A percentile compares a stretch with the other conserved stretches of the same genome.
These are phyloP conservation scores for Trissonchulus sp. DNA, from an alignment of 2,888 invertebrate species.

Conservation along the genomic window DNA sequence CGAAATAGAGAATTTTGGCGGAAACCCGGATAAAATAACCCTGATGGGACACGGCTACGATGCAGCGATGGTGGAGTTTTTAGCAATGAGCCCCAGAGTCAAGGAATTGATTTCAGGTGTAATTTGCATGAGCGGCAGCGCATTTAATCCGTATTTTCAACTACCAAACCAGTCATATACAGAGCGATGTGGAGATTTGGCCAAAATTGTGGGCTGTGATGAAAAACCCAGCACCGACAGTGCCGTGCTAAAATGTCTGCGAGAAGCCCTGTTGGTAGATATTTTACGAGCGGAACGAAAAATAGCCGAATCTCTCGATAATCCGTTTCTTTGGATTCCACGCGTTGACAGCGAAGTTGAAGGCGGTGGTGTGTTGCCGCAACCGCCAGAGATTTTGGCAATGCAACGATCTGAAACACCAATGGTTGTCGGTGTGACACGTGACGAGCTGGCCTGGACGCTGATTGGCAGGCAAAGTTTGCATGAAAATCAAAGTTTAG, in stretches of 20 bases:
- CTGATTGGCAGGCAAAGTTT: not conserved
- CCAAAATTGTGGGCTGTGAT: not conserved
- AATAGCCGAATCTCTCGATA: not conserved
- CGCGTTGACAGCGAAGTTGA: not conserved
- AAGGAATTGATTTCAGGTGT: not conserved
- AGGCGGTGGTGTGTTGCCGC: not conserved
- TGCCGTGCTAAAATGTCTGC: not conserved
- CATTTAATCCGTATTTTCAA: not conserved
- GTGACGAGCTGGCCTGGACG: not conserved
- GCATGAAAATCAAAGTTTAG: not conserved
- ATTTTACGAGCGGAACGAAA: not conserved
- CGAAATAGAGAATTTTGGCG: not conserved
- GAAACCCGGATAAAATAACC: not conserved
- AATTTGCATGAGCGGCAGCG: not conserved
- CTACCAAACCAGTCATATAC: not conserved
- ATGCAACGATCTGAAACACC: not conserved
- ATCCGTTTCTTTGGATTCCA: not conserved
- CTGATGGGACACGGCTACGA: not conserved
- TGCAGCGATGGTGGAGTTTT: not conserved
- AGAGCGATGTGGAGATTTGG: not conserved
- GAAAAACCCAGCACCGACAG: not conserved
- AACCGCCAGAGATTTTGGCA: not conserved
- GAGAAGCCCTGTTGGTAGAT: not conserved
- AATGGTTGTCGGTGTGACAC: not conserved
- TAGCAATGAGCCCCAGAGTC: not conserved